Conservation (phyloP, 2,797 vertebrate genomes). For the Petrocephalus schoutedeni region DNA sequence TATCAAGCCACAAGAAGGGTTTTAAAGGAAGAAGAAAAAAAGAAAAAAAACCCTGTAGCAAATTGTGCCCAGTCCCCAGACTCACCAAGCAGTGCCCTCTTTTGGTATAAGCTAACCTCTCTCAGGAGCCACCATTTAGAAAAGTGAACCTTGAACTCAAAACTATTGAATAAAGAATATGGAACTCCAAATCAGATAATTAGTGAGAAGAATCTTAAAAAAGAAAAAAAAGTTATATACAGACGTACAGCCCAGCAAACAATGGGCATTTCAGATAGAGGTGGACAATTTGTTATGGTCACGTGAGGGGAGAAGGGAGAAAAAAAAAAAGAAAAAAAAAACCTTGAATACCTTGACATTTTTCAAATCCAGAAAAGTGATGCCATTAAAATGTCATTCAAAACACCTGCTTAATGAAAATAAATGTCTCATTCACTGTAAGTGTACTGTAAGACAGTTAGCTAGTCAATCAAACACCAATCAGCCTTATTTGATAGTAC, state of each 20-base stretch:
- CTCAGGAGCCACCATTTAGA: neutral
- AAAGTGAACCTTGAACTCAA: neutral
- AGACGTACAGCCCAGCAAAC: neutral
- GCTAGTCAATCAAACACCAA: neutral
- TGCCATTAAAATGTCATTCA: neutral
- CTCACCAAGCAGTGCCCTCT: neutral
- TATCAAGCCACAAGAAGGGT: neutral
- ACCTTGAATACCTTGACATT: too few relatives aligned
- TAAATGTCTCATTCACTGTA: neutral
- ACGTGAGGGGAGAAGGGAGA: neutral
- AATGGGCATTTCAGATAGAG: neutral
- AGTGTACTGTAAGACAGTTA: neutral
- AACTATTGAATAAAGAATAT: neutral
- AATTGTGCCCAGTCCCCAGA: neutral
- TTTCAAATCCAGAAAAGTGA: neutral
- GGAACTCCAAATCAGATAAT: neutral
- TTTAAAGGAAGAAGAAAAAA: too few relatives aligned
- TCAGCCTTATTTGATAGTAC: neutral
- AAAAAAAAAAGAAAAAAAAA: neutral
- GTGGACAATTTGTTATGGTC: neutral
- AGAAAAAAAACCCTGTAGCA: neutral
- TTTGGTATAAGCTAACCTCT: neutral
- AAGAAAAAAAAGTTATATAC: neutral
- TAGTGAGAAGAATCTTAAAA: neutral
- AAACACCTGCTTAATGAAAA: neutral